Conservation (phyloP, 2,888 invertebrate genomes). For the Pollenia angustigena region DNA sequence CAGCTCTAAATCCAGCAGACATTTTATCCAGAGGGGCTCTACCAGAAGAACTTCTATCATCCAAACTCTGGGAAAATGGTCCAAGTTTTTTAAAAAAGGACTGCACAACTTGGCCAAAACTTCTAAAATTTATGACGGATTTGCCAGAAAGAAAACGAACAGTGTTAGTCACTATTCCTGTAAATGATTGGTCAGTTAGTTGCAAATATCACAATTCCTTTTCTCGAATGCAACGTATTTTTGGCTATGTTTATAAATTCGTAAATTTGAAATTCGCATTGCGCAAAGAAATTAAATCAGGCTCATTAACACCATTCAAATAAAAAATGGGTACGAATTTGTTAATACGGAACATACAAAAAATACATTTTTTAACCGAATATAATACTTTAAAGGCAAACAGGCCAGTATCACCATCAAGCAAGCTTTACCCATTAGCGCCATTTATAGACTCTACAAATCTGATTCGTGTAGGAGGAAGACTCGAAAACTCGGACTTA, state of each 20-base stretch:
- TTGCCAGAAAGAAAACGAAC: conserved; percentile 21
- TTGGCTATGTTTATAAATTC: conserved; percentile 23
- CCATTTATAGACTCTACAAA: conserved; percentile 1
- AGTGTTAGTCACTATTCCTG: not conserved
- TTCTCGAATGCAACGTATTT: not conserved
- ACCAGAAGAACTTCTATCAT: conserved; percentile 36
- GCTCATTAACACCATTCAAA: not conserved
- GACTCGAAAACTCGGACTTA: not conserved
- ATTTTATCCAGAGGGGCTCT: conserved; percentile 45
- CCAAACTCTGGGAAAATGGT: conserved; percentile 24
- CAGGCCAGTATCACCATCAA: conserved; percentile 7
- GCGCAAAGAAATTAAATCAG: not conserved
- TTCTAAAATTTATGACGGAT: conserved; percentile 2
- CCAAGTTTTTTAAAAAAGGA: conserved; percentile 19
- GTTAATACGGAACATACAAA: conserved; percentile 35
- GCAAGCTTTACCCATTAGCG: not conserved
- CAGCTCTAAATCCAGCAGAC: conserved; percentile 36
- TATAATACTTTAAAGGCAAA: conserved; percentile 13
- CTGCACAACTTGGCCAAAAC: conserved; percentile 7
- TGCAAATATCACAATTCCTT: conserved; percentile 33
- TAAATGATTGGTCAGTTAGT: conserved; percentile 24
- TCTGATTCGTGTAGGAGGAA: not conserved
- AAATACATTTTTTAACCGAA: conserved; percentile 1
- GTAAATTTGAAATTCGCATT: conserved; percentile 4
- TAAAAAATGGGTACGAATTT: conserved; percentile 26